Conservation (phyloP, 2,113 vertebrate genomes). For the Caranx ignobilis region DNA sequence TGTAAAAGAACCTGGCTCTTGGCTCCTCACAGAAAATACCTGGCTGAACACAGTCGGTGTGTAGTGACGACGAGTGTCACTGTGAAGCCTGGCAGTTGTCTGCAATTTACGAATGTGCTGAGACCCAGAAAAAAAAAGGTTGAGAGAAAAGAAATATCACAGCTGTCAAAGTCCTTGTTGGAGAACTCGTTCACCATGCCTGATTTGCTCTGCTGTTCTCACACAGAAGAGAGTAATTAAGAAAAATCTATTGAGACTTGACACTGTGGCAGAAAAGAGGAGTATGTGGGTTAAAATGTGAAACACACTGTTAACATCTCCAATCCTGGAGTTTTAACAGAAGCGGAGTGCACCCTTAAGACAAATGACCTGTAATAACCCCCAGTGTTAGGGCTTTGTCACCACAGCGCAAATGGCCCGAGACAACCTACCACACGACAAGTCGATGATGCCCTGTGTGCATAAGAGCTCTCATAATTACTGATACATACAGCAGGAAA, state of each 20-base stretch:
- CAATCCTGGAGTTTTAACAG: not conserved
- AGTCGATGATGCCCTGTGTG: constrained; percentile 20
- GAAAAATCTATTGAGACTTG: constrained; percentile 28
- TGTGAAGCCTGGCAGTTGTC: constrained; percentile 20
- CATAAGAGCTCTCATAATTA: constrained; percentile 15
- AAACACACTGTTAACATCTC: constrained; percentile 5
- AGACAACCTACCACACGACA: constrained; percentile 17
- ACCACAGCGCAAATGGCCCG: constrained; percentile 8
- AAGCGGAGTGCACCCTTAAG: not conserved
- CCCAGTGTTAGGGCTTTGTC: constrained; percentile 7
- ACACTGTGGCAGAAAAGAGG: not conserved
- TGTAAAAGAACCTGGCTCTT: not conserved
- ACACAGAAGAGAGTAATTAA: constrained; percentile 44
- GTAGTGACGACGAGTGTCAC: constrained; percentile 26
- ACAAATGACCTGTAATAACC: constrained; percentile 29
- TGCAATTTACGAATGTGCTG: constrained; percentile 2
- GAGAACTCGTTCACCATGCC: constrained; percentile 33
- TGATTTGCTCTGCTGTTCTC: constrained; percentile 37
- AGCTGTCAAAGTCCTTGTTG: constrained; percentile 30
- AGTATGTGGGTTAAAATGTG: constrained; percentile 26
- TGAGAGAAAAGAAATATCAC: constrained; percentile 41
- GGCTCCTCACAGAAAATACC: constrained; percentile 20
- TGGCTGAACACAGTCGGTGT: constrained; percentile 33
- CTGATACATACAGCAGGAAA: constrained; percentile 14
- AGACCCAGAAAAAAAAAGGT: constrained; percentile 8